phyloP scores from a whole-genome alignment of 2,797 vertebrate species.

The Allobates femoralis region DNA sequence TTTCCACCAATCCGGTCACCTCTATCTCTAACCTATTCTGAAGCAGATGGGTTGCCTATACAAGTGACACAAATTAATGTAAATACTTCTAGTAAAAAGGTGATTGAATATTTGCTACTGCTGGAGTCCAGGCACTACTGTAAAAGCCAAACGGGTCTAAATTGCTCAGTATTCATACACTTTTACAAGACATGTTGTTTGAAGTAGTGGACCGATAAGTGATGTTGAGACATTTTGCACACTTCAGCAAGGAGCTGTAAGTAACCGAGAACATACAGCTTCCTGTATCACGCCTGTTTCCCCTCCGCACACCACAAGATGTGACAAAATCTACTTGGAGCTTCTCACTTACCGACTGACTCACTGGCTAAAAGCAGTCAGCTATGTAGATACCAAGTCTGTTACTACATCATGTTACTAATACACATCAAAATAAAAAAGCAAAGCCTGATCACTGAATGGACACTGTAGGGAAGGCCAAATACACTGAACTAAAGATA shows the following conservation, averaged over 20 bases:
- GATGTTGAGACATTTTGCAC: neutral
- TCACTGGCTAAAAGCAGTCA: neutral
- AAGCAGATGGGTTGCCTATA: too few species aligned
- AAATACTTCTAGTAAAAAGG: too few species aligned
- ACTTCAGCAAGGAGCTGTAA: neutral
- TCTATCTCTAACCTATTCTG: too few species aligned
- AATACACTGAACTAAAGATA: too few species aligned
- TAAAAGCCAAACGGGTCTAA: neutral
- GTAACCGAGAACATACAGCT: neutral
- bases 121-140: neutral
- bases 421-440: neutral
- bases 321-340: constrained; percentile 3
- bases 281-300: constrained; percentile 44
- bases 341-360: neutral
- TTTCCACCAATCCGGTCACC: too few species aligned
- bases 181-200: neutral
- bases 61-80: too few species aligned
- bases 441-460: neutral
- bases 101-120: neutral
- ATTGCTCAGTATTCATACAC: neutral
- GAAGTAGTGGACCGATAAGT: neutral
- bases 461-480: neutral
- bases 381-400: neutral
- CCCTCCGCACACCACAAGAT: constrained; percentile 53
- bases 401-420: neutral